A percentile compares a stretch with the other conserved stretches of the same genome.
Conservation (phyloP, 2,797 vertebrate species). For the Arctocebus calabarensis region DNA sequence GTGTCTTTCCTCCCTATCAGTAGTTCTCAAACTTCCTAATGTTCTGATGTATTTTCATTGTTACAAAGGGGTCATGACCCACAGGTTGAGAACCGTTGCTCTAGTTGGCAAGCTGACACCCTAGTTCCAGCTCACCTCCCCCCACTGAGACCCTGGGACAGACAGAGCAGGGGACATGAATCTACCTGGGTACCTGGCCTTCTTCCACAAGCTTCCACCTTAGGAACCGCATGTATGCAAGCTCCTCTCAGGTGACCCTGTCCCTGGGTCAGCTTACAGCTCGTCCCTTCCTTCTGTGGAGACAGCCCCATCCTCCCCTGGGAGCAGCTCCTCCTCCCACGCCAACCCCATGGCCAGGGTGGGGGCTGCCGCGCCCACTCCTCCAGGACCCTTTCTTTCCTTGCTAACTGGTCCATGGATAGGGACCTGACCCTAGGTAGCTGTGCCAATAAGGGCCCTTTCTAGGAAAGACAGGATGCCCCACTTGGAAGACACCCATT, state of each 20-base stretch:
- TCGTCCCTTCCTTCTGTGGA: neutral
- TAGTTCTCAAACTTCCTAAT: too few relatives aligned
- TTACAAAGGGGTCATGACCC: too few relatives aligned
- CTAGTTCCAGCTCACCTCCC: neutral
- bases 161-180: neutral
- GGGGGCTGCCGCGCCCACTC: neutral
- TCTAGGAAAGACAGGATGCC: neutral
- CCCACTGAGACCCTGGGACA: neutral
- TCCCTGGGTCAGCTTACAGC: fast-evolving
- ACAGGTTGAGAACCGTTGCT: too few relatives aligned
- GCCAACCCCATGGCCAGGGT: neutral
- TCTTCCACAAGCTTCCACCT: neutral
- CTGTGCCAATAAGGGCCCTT: neutral
- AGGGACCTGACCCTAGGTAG: neutral
- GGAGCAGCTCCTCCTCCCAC: neutral
- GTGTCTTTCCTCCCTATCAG: neutral
- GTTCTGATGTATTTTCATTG: too few relatives aligned
- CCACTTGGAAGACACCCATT: neutral
- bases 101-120: neutral
- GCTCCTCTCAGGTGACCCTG: neutral
- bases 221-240: neutral
- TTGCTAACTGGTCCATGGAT: neutral
- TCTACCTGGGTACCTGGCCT: neutral
- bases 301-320: neutral
- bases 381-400: neutral